A percentile compares a stretch with the other conserved stretches of the same genome.
phyloP scores from a whole-genome alignment of 1,140 invertebrate species.

The Ips typographus region DNA sequence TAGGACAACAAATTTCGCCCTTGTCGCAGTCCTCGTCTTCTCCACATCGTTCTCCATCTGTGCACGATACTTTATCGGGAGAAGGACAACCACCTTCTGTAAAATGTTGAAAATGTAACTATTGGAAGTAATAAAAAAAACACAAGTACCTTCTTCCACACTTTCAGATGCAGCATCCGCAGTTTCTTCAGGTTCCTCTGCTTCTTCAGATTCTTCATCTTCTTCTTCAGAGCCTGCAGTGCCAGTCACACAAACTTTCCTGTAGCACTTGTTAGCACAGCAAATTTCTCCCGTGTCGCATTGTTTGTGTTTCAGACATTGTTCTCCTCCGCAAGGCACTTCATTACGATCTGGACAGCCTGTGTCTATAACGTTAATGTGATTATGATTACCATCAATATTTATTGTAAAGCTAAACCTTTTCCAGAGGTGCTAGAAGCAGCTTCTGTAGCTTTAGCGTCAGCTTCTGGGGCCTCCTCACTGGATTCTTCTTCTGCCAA shows the following conservation, averaged over 20 bases:
- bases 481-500: slow-evolving; percentile 48
- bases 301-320: slow-evolving; percentile 21
- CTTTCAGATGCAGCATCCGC: slow-evolving; percentile 42
- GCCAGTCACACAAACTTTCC: slow-evolving; percentile 27
- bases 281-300: slow-evolving; percentile 32
- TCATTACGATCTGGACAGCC: slow-evolving; percentile 39
- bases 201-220: slow-evolving; percentile 46
- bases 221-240: slow-evolving; percentile 42
- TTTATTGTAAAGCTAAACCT: slow-evolving; percentile 8
- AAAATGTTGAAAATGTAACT: background rate
- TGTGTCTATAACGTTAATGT: slow-evolving; percentile 17
- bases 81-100: slow-evolving; percentile 23
- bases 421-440: background rate
- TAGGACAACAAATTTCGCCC: slow-evolving; percentile 29
- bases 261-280: slow-evolving; percentile 33
- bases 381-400: slow-evolving; percentile 1
- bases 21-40: slow-evolving; percentile 15
- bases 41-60: slow-evolving; percentile 28
- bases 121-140: background rate
- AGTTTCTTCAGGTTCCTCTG: slow-evolving; percentile 35
- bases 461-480: slow-evolving; percentile 51
- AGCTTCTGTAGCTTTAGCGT: background rate
- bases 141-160: slow-evolving; percentile 20
- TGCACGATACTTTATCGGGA: slow-evolving; percentile 27
- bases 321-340: slow-evolving; percentile 37